Base-by-base conservation (phyloP, 2,113 vertebrate genomes). In the Sitta europaea region DNA sequence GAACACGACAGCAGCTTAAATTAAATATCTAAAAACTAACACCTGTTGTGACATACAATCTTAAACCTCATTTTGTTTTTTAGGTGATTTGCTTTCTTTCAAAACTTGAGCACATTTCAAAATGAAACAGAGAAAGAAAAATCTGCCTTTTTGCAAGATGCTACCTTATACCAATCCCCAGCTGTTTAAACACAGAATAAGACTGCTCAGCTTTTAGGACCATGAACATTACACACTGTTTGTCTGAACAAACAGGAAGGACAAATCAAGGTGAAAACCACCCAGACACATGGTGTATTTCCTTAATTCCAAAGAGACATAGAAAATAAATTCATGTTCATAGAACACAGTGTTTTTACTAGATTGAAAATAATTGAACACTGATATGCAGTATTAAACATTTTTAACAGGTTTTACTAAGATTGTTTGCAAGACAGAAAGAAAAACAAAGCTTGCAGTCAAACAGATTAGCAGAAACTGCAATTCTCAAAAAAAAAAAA, bases 221-320 rank as follows among this genome's bases (percentile, higher is more conserved):
- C 42, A 72, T 2, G 8, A 78, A 86, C 66, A 71, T 33, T 47
- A 38, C 71, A 66, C 5, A 75, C 59, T 31, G 47, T 88, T 93
- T 86, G 58, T 92, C 12, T 87, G 67, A 88, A 73, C 72, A 88
- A 96, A 95, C 71, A 94, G 71, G 81, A 96, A 97, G 95, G 94
- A 95, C 92, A 94, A 94, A 90, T 80, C 84, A 97, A 96, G 94
- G 94, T 93, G 96, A 97, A 94, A 88, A 83, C 17, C 61, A 95
- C 57, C 10, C 11, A 7, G 53, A 88, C 36, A 59, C 4, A n/a
- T 16, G 5, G 40, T 51, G 14, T 45, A 85, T 58, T 93, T 92
- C 57, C 40, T 80, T 31, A 77, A 91, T 28, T 88, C 50, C 54
- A 63, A 66, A 61, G 42, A 15, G 17, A 88, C 33, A 25, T 2